A percentile compares a stretch with the other conserved stretches of the same genome.
phyloP scores from a whole-genome alignment of 1,140 invertebrate species.

The Eupeodes corollae region DNA sequence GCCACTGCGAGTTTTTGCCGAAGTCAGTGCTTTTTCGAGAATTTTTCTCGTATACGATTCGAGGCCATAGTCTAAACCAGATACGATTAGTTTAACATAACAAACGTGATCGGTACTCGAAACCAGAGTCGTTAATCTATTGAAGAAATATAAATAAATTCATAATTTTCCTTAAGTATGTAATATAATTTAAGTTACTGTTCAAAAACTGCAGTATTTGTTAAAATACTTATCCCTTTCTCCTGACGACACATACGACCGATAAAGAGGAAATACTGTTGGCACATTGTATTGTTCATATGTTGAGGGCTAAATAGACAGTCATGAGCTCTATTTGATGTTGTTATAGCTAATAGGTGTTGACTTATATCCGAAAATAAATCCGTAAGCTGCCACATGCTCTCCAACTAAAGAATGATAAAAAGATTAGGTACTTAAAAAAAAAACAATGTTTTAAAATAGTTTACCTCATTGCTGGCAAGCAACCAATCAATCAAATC shows the following conservation, averaged over 20 bases:
- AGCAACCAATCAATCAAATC: slow-evolving; percentile 68
- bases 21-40: slow-evolving; percentile 52
- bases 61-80: slow-evolving; percentile 73
- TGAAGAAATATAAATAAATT: too few species aligned
- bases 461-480: slow-evolving; percentile 42
- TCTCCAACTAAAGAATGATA: slow-evolving; percentile 38
- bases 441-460: neutral
- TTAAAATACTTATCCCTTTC: slow-evolving; percentile 60
- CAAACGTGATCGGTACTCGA: slow-evolving; percentile 76
- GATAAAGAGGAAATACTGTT: slow-evolving; percentile 88
- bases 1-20: slow-evolving; percentile 50
- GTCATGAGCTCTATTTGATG: slow-evolving; percentile 66
- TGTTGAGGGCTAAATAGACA: slow-evolving; percentile 80
- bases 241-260: slow-evolving; percentile 70
- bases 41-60: slow-evolving; percentile 62
- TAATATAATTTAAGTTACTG: slow-evolving; percentile 41
- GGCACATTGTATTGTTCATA: slow-evolving; percentile 77
- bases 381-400: slow-evolving; percentile 57
- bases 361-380: slow-evolving; percentile 67
- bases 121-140: slow-evolving; percentile 65
- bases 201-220: slow-evolving; percentile 65
- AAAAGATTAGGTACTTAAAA: neutral
- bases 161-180: neutral
- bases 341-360: slow-evolving; percentile 62
- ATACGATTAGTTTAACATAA: slow-evolving; percentile 85